Base-by-base conservation (phyloP, 2,888 invertebrate species). In the Nemoura dubitans region DNA sequence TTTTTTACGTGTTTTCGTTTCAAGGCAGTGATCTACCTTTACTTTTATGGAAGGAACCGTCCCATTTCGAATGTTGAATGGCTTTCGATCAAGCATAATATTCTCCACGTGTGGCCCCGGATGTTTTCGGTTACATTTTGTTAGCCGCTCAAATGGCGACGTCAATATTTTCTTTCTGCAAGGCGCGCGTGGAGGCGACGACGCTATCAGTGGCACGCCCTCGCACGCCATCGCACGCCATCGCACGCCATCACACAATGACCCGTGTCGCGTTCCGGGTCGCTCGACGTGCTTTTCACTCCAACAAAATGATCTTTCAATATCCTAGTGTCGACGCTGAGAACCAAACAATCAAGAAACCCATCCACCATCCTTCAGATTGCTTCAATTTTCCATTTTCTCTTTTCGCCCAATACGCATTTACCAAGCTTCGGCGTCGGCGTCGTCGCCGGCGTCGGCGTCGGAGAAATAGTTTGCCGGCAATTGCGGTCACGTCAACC, bases 331-430 rank as follows among this genome's bases (percentile, higher is more conserved):
- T 59, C 59, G 59, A 1, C 59, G 21, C 16, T 14, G 59, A 21
- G 59, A 59, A 59, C 59, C 59, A 59, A 59, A 59, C 59, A 59
- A 59, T 59, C 59, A 59, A 59, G 59, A 59, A 59, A 59, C 59
- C 59, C 59, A 59, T 59, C 59, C 59, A 59, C 10, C 14, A 59
- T 21, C 59, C 59, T 59, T 59, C 59, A 59, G 59, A 59, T 59
- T 59, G 59, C 59, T 21, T 59, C 59, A 59, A 59, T 59, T 59
- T 59, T 59, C 59, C 59, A 59, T 59, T 59, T 59, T 59, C 59
- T 59, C 21, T 14, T 10, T 14, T 10, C 21, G 16, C 16, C 59
- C 59, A 59, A 21, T 21, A 59, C 59, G 59, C 59, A 36, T 36
- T 36, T 36, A 36, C 36, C 36, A 36, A 36, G 59, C 59, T 7